A percentile compares a stretch with the other conserved stretches of the same genome.
Conservation (phyloP, 2,113 vertebrate species). For the Sus scrofa region T2T-Sscrofa CM000817.6:163953001-163953500, state of each 20-base stretch:
- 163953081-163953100: background rate
- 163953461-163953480: background rate
- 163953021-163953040: too few species aligned
- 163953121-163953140: background rate
- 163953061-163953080: constrained; percentile 35
- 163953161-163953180: background rate
- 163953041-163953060: too few species aligned
- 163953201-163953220: background rate
- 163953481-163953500: background rate
- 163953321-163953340: constrained; percentile 22
- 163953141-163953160: background rate
- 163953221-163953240: background rate
- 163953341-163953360: constrained; percentile 19
- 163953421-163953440: background rate
- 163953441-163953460: background rate
- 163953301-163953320: background rate
- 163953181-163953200: background rate
- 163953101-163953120: background rate
- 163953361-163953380: constrained; percentile 46
- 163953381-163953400: constrained; percentile 45
- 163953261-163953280: background rate
- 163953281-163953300: background rate
- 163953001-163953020: too few species aligned
- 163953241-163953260: background rate
- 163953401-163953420: constrained; percentile 24